Evolutionary conservation across 2,113 vertebrate genomes (phyloP), one percentile per base, ranked within the genome.

Genomic region (Elachura formosa): DNA sequence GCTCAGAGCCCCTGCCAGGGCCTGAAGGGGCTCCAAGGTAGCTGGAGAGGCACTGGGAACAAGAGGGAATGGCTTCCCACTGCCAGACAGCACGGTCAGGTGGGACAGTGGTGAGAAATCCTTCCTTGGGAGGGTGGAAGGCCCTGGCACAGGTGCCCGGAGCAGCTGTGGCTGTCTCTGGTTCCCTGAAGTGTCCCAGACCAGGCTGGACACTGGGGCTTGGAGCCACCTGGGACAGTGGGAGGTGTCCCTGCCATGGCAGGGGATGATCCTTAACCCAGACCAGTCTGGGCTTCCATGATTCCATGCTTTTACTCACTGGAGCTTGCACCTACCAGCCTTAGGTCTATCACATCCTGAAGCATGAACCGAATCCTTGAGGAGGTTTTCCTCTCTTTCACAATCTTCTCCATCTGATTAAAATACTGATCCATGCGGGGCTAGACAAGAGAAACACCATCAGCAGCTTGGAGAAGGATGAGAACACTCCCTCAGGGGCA

Each of bases 401-500:
- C 99, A 18, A 99, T 99, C 98, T 99, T 99, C 93, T 99, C 99
- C 99, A 99, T 99, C 96, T 99, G 99, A 97, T 99, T 98, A 96
- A 99, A 99, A 96, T 99, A 99, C 97, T 99, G 99, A 97, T 99
- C 99, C 99, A 99, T 99, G 31, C 99, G 99, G 80, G 99, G 99
- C 99, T 99, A 45, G 23, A 93, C 93, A 38, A 95, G 49, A 94
- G 43, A 91, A 74, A 94, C 63, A 94, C 17, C 17, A 88, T 8
- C 61, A 78, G 3, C 0, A 63, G 6, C 28, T 5, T 34, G 48
- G 40, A 74, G 52, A 28, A 15, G 51, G 87, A 95, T 5, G 23
- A 18, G 20, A 79, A 28, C 3, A 2, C 14, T 45, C 41, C 56
- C 85, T 77, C 1, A 23, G 6, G 8, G 38, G 36, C 31, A 40